phyloP scores from a whole-genome alignment of 2,113 vertebrate genomes.

The Eulemur macaco region DNA sequence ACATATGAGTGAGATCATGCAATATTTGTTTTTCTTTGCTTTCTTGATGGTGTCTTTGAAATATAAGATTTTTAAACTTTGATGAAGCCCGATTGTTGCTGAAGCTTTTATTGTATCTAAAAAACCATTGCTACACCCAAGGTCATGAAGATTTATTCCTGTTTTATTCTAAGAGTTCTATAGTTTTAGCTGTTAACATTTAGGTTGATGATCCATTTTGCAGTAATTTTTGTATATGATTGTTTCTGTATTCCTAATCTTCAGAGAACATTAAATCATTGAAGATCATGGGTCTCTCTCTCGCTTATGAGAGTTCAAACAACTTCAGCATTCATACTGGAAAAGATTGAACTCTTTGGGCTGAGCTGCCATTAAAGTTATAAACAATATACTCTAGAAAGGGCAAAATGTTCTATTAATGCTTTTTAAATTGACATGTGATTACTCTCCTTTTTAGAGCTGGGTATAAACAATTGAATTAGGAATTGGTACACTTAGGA shows the following conservation, averaged over 20 bases:
- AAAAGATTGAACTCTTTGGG: not conserved
- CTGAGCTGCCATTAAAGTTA: not conserved
- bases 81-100: not conserved
- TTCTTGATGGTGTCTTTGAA: constrained; percentile 26
- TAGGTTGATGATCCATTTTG: not conserved
- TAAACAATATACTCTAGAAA: constrained; percentile 1
- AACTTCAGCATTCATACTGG: not conserved
- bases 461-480: constrained; percentile 12
- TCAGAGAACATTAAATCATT: not conserved
- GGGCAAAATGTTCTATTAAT: not conserved
- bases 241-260: constrained; percentile 27
- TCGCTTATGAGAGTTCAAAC: not conserved
- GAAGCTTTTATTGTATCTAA: not conserved
- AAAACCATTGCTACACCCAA: not conserved
- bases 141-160: not conserved
- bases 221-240: not conserved
- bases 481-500: not conserved
- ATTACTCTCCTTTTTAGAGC: not conserved
- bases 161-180: constrained; percentile 1
- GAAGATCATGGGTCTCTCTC: not conserved
- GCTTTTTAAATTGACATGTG: not conserved
- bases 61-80: not conserved
- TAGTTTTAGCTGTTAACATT: not conserved
- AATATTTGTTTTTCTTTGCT: not conserved
- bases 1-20: not conserved